Conservation (phyloP, 2,888 invertebrate species). For the Dioctria linearis region DNA sequence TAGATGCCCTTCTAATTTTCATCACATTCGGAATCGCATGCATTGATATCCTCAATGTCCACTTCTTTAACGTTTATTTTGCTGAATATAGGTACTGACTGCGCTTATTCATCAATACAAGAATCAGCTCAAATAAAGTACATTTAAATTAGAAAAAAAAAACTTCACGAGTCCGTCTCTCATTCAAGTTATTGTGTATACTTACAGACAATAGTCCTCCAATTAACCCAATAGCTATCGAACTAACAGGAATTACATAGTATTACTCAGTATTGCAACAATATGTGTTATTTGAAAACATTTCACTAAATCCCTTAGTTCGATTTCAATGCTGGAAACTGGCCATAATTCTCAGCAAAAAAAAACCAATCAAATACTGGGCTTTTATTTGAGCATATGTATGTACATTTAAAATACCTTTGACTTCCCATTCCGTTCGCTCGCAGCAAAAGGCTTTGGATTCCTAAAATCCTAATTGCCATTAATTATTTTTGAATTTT, state of each 20-base stretch:
- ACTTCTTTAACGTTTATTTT: too few relatives aligned
- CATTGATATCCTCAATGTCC: too few relatives aligned
- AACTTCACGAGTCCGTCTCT: too few relatives aligned
- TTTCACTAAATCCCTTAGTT: slow-evolving; percentile 20
- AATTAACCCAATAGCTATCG: too few relatives aligned
- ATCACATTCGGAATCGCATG: too few relatives aligned
- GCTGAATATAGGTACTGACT: too few relatives aligned
- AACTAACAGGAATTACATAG: neutral
- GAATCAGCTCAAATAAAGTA: too few relatives aligned
- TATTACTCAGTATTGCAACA: neutral
- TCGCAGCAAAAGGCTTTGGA: neutral
- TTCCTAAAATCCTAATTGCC: slow-evolving; percentile 14
- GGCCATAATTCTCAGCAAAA: neutral
- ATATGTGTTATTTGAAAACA: neutral
- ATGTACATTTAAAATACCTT: slow-evolving; percentile 10
- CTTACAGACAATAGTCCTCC: too few relatives aligned
- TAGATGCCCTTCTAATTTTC: too few relatives aligned
- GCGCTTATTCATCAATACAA: too few relatives aligned
- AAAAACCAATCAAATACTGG: slow-evolving; percentile 22
- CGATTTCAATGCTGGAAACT: neutral
- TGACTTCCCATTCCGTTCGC: neutral
- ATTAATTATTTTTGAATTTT: slow-evolving; percentile 47
- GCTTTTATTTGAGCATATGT: slow-evolving; percentile 7
- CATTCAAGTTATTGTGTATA: too few relatives aligned
- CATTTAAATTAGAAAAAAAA: too few relatives aligned